Percentiles rank a stretch among this genome's conserved stretches.
These are phyloP conservation scores for Nothoprocta perdicaria DNA, from an alignment of 2,113 vertebrate species.

Conservation along the genomic window DNA sequence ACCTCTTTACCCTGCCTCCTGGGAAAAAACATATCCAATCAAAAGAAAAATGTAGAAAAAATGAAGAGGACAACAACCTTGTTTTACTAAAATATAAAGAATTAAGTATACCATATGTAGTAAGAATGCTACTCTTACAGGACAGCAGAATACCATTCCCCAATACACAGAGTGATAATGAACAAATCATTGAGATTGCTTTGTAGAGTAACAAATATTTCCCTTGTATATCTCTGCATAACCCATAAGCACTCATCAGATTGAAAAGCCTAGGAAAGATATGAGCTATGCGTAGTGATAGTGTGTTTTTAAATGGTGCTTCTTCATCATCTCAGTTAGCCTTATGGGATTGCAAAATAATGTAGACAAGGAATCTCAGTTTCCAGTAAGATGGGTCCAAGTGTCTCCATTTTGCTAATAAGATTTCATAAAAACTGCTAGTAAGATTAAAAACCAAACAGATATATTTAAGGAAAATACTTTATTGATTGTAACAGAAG, in stretches of 20 bases:
- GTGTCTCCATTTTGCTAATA: not conserved
- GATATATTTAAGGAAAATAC: not conserved
- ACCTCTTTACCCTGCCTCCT: not conserved
- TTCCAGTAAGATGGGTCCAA: not conserved
- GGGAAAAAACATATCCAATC: not conserved
- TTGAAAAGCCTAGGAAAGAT: not conserved
- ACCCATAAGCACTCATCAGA: accelerated
- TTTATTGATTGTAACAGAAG: not conserved
- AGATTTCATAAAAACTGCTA: not conserved
- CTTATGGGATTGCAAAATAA: not conserved
- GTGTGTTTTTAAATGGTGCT: accelerated
- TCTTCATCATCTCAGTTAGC: not conserved
- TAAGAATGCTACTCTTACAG: not conserved
- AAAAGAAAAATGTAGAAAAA: not conserved
- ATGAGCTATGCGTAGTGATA: not conserved
- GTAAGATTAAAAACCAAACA: not conserved
- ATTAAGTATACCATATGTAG: not conserved
- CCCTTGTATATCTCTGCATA: not conserved
- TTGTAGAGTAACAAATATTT: not conserved
- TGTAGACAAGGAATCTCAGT: not conserved
- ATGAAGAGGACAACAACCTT: accelerated
- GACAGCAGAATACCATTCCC: not conserved
- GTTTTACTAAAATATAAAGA: not conserved
- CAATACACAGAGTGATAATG: not conserved
- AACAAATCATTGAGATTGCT: not conserved